Evolutionary conservation across 2,888 invertebrate genomes (phyloP), one percentile per base, ranked within the genome.

Genomic region (Lumbricus terrestris): DNA sequence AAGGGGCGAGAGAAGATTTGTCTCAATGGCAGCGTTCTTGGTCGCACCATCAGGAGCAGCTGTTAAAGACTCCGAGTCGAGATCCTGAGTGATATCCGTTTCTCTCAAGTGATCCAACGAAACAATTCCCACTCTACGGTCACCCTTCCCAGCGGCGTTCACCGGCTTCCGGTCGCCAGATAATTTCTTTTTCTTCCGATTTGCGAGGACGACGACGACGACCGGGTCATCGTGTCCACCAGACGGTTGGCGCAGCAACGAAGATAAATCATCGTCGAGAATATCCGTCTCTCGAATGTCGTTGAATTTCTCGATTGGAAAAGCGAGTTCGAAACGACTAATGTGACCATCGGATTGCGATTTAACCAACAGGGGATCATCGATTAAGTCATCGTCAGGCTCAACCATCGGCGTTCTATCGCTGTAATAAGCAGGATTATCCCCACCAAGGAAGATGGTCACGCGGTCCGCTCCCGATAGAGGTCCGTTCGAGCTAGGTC

Each of bases 261-360:
- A 69, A 3, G 69, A 6, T 5, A 20, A 18, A 23, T 91, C 91
- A 37, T 90, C 90, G 33, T 90, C 91, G 82, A 91, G 54, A 29
- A 91, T 90, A 33, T 54, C 91, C 20, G 91, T 91, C 85, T 91
- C 90, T 33, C 89, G 38, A 38, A 90, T 38, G 35, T 90, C 54
- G 23, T 89, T 47, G 40, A 69, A 69, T 34, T 88, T 40, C 20
- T 91, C 88, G 35, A 35, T 90, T 85, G 85, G 85, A 16, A 37
- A 38, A 90, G 47, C 90, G 90, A 89, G 34, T 33, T 85, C 85
- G 35, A 85, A 35, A 23, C 37, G 85, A 35, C 85, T 37, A 18
- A 85, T 23, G 35, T 85, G 23, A 6, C 85, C 85, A 85, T 29
- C 37, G 35, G 85, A 85, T 37, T 85, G 85, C 37, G 85, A 85